A percentile compares a stretch with the other conserved stretches of the same genome.
phyloP scores from a whole-genome alignment of 1,140 invertebrate species.

The Saccostrea cuccullata region DNA sequence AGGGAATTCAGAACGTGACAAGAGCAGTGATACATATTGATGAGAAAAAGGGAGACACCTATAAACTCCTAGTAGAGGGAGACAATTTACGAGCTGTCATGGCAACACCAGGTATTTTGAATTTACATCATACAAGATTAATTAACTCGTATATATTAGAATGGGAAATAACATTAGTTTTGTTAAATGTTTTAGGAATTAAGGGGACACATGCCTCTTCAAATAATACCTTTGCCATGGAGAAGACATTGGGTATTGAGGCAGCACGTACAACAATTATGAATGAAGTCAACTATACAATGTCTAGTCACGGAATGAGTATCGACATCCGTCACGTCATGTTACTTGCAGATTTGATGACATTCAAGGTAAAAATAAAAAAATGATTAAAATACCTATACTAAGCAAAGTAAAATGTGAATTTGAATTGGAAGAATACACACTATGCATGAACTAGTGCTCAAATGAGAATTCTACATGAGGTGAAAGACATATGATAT shows the following conservation, averaged over 20 bases:
- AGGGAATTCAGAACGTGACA: slow-evolving; percentile 92
- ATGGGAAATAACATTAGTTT: neutral
- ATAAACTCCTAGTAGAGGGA: slow-evolving; percentile 97
- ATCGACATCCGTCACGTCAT: slow-evolving; percentile 98
- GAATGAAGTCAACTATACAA: slow-evolving; percentile 96
- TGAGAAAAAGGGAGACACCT: slow-evolving; percentile 85
- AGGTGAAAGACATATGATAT: no score
- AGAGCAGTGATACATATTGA: slow-evolving; percentile 95
- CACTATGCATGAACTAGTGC: no score
- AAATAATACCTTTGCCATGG: slow-evolving; percentile 96
- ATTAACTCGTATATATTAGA: neutral
- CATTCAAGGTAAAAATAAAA: slow-evolving; percentile 80
- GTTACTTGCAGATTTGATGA: slow-evolving; percentile 99
- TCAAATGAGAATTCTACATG: no score
- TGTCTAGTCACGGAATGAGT: slow-evolving; percentile 98
- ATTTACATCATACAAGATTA: neutral
- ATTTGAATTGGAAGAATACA: no score
- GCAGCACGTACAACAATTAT: slow-evolving; percentile 96
- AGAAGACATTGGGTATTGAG: slow-evolving; percentile 90
- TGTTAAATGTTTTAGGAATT: slow-evolving; percentile 80
- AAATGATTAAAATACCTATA: neutral
- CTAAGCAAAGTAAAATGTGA: no score
- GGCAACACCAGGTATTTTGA: slow-evolving; percentile 85
- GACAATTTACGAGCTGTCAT: slow-evolving; percentile 96
- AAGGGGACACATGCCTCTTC: slow-evolving; percentile 88